Percentiles rank a stretch among this genome's conserved stretches.
phyloP scores from a whole-genome alignment of 2,888 invertebrate species.

The Orthonychiurus folsomi region DNA sequence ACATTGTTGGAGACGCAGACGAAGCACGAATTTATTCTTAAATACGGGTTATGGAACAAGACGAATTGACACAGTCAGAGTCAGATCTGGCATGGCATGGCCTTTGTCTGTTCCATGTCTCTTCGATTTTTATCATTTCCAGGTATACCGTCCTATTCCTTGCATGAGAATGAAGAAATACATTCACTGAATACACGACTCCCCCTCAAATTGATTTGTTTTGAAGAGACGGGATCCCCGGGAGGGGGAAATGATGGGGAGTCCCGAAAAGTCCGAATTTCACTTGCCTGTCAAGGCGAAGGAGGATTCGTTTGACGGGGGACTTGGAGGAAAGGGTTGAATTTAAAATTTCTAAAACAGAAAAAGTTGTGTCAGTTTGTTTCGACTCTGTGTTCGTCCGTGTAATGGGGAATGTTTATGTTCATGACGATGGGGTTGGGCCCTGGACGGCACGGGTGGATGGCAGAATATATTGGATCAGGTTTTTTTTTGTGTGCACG shows the following conservation, averaged over 20 bases:
- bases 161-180: neutral
- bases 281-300: neutral
- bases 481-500: constrained; percentile 18
- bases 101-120: no score
- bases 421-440: no score
- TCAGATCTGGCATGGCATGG: no score
- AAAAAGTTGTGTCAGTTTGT: neutral
- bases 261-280: neutral
- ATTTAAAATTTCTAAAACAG: neutral
- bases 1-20: no score
- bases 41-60: no score
- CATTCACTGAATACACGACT: no score
- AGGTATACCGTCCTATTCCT: neutral
- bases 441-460: neutral
- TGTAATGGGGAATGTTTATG: no score
- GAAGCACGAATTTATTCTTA: no score
- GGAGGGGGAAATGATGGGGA: neutral
- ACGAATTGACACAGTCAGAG: neutral
- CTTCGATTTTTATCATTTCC: neutral
- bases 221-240: neutral
- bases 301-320: neutral
- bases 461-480: constrained; percentile 22
- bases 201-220: neutral
- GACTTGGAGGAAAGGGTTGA: neutral
- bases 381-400: neutral